Conservation (phyloP, 2,113 vertebrate genomes). For the Meleagris gallopavo region DNA sequence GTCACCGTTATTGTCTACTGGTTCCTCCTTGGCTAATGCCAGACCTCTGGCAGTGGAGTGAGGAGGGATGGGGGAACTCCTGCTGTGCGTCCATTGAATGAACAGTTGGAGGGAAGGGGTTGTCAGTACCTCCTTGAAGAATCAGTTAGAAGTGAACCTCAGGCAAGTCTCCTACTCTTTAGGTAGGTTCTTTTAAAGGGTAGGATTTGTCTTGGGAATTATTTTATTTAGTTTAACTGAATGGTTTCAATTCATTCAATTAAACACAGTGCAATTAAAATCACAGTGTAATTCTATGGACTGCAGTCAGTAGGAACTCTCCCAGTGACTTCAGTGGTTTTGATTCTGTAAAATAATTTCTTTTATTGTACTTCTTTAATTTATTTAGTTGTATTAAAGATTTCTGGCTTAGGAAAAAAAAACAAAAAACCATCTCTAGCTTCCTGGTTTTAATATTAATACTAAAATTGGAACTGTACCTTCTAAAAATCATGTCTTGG, state of each 20-base stretch:
- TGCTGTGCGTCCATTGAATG: conserved; percentile 48
- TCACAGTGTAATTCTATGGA: not conserved
- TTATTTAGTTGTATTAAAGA: not conserved
- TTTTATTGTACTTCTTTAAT: not conserved
- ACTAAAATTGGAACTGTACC: not conserved
- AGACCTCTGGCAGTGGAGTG: conserved; percentile 29
- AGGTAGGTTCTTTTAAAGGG: not conserved
- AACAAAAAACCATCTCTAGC: not conserved
- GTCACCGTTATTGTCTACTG: conserved; percentile 45
- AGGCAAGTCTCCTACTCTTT: conserved; percentile 5
- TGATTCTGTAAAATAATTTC: not conserved
- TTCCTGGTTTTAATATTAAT: not conserved
- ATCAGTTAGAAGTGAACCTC: conserved; percentile 23
- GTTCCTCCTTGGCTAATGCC: conserved; percentile 46
- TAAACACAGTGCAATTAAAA: not conserved
- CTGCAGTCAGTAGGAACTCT: not conserved
- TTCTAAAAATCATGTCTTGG: not conserved
- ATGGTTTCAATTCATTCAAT: not conserved
- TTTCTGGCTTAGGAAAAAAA: not conserved
- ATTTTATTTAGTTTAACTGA: conserved; percentile 31
- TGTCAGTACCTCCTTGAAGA: conserved; percentile 52
- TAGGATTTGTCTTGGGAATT: conserved; percentile 2
- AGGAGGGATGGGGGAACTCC: conserved; percentile 33
- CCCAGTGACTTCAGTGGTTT: not conserved
- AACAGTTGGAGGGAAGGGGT: conserved; percentile 21